Evolutionary conservation across 2,113 vertebrate genomes (phyloP), one percentile per base, ranked within the genome.

Genomic region (Dromiciops gliroides): DNA sequence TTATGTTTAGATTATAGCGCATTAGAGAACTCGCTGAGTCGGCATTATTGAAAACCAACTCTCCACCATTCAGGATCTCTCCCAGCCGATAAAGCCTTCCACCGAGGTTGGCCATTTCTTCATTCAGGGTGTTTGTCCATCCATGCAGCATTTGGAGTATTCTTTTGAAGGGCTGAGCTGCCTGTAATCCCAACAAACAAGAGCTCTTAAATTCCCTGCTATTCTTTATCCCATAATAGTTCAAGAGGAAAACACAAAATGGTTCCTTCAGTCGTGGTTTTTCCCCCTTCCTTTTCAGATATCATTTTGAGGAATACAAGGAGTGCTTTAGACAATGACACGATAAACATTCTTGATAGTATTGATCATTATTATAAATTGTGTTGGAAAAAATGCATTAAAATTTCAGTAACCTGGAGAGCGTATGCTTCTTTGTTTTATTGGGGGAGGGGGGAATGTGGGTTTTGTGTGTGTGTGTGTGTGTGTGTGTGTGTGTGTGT

Each of bases 71-170:
- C 98, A 97, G 94, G 96, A 97, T 97, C 92, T 95, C 95, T 89
- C 51, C 50, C 89, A 60, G 37, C 95, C 97, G 98, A 96, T 93
- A 97, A 98, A 97, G 94, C 89, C 75, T 94, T 97, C 92, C 22
- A 0, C 97, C 97, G 98, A 95, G 97, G 97, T 97, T 97, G 94
- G 97, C 95, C 93, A 23, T 95, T 96, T 96, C 95, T 98, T 98
- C 98, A 97, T 97, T 97, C 51, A 97, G 96, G 92, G 91, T 98
- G 97, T 98, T 98, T 98, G 96, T 97, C 97, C 97, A 97, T 97
- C 97, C 95, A 90, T 96, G 91, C 92, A 89, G 95, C 97, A 97
- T 96, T 23, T 24, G 50, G 47, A 96, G 48, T 97, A 91, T 95
- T 97, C 96, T 97, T 97, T 97, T 9, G 26, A 98, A 95, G 97